Evolutionary conservation across 2,797 vertebrate genomes (phyloP).

Genomic region (Phrynocephalus forsythii): DNA sequence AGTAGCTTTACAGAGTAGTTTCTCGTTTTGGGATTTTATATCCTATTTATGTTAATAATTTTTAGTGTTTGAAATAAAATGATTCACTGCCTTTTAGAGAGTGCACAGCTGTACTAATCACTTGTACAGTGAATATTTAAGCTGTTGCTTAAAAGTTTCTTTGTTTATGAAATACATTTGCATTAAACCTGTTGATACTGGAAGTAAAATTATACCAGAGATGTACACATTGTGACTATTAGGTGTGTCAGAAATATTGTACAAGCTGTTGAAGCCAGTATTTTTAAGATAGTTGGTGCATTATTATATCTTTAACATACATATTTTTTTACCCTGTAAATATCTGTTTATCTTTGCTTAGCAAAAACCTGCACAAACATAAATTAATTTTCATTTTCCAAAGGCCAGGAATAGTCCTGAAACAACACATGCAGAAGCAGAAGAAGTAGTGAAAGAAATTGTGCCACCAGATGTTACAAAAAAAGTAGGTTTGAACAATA

Average conservation of each 20-base stretch:
- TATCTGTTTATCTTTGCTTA: background rate
- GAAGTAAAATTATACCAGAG: background rate
- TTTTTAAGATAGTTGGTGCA: background rate
- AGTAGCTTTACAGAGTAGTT: background rate
- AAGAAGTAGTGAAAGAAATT: constrained; percentile 79
- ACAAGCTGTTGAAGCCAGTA: background rate
- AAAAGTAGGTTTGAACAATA: constrained; percentile 66
- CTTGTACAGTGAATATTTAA: background rate
- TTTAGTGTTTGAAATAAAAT: background rate
- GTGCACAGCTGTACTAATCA: background rate
- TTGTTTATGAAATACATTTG: background rate
- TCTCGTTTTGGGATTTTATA: background rate
- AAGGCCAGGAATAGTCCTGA: constrained; percentile 81
- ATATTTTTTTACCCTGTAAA: background rate
- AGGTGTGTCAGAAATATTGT: background rate
- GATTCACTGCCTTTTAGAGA: background rate
- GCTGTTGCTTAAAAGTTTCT: background rate
- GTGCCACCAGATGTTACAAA: constrained; percentile 61
- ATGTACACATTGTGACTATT: background rate
- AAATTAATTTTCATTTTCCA: background rate
- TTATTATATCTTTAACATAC: background rate
- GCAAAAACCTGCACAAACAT: background rate
- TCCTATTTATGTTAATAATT: background rate
- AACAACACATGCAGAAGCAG: constrained; percentile 62
- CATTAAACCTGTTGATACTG: background rate